A percentile compares a stretch with the other conserved stretches of the same genome.
Conservation (phyloP, 1,140 invertebrate species). For the Matsumurasca onukii region DNA sequence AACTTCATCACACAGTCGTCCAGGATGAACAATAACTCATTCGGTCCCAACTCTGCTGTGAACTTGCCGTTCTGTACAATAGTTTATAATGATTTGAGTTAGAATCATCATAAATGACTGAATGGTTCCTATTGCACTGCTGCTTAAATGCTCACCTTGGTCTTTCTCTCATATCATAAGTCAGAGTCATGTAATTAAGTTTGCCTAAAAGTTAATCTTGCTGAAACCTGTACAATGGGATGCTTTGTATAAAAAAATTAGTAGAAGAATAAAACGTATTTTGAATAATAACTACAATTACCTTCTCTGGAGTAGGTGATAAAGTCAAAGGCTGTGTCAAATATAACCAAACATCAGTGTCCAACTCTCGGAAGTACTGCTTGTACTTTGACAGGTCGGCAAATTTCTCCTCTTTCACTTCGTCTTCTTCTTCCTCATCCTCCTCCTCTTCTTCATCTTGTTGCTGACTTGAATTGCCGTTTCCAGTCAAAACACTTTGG, state of each 20-base stretch:
- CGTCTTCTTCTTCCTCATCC: slow-evolving; percentile 37
- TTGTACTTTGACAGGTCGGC: slow-evolving; percentile 38
- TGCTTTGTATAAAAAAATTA: too few relatives aligned
- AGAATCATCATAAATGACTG: neutral
- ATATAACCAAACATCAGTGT: slow-evolving; percentile 53
- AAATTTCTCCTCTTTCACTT: slow-evolving; percentile 22
- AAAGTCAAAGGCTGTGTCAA: slow-evolving; percentile 51
- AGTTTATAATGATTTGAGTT: neutral
- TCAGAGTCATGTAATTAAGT: too few relatives aligned
- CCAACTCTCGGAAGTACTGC: slow-evolving; percentile 52
- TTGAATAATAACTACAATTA: too few relatives aligned
- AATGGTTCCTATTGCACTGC: neutral
- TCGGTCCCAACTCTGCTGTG: slow-evolving; percentile 46
- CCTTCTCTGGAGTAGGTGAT: slow-evolving; percentile 38
- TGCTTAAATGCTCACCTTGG: too few relatives aligned
- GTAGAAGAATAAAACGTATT: too few relatives aligned
- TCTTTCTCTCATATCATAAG: too few relatives aligned
- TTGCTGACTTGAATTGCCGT: slow-evolving; percentile 9
- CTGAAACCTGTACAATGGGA: too few relatives aligned
- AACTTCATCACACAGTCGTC: slow-evolving; percentile 52
- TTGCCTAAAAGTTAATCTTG: too few relatives aligned
- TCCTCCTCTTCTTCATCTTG: slow-evolving; percentile 28
- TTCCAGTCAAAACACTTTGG: neutral
- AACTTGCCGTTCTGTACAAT: slow-evolving; percentile 38
- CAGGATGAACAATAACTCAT: slow-evolving; percentile 51